Evolutionary conservation across 1,140 invertebrate genomes (phyloP).

Genomic region (Bombus vancouverensis): DNA sequence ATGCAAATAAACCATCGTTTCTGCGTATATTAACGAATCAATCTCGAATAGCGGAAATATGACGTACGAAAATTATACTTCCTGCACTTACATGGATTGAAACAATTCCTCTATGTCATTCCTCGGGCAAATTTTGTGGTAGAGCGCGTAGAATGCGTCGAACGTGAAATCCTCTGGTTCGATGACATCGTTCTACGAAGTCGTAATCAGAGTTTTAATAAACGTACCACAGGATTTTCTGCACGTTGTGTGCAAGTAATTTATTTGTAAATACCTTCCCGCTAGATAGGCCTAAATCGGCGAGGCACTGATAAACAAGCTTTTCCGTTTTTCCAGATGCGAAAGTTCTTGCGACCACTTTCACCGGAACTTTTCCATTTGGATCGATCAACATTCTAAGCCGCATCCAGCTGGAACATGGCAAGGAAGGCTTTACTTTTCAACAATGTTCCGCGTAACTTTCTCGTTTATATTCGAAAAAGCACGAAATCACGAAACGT

Average conservation of each 20-base stretch:
- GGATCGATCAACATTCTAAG: conserved; percentile 96
- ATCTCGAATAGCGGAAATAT: background rate
- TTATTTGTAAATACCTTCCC: conserved; percentile 90
- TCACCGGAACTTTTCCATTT: conserved; percentile 97
- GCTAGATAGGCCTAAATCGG: conserved; percentile 95
- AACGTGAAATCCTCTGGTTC: conserved; percentile 98
- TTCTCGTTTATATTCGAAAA: background rate
- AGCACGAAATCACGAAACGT: background rate
- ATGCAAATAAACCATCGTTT: conserved; percentile 26
- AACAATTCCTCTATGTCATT: conserved; percentile 99
- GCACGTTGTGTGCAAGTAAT: background rate
- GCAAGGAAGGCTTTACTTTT: conserved; percentile 31
- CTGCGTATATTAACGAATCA: conserved; percentile 1
- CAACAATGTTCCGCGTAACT: background rate
- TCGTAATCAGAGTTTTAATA: background rate
- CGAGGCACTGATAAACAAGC: conserved; percentile 97
- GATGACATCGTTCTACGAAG: conserved; percentile 93
- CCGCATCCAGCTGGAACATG: conserved; percentile 95
- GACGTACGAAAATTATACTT: background rate
- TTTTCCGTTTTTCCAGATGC: conserved; percentile 99
- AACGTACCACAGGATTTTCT: background rate
- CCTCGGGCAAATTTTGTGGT: conserved; percentile 99
- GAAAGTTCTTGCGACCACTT: conserved; percentile 98
- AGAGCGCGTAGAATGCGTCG: conserved; percentile 99
- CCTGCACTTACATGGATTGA: conserved; percentile 93